Evolutionary conservation across 2,113 vertebrate species (phyloP).

Genomic region (Cololabis saira): DNA sequence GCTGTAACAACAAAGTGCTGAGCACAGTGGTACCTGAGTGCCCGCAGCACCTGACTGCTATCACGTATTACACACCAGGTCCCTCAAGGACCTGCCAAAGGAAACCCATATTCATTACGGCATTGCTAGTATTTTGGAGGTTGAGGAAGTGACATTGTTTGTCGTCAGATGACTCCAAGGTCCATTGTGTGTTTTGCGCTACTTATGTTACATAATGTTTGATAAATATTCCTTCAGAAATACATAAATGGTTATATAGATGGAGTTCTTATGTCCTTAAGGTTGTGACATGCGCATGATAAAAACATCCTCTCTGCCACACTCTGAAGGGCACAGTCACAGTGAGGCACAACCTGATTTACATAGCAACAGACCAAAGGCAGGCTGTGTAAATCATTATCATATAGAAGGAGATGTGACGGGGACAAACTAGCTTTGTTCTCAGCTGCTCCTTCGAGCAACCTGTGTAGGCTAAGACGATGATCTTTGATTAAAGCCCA

Average conservation of each 20-base stretch:
- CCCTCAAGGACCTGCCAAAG: constrained; percentile 58
- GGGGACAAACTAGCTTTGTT: constrained; percentile 63
- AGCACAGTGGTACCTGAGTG: constrained; percentile 61
- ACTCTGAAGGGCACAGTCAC: constrained; percentile 65
- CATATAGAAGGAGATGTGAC: constrained; percentile 61
- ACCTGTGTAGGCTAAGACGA: constrained; percentile 36
- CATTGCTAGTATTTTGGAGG: constrained; percentile 8
- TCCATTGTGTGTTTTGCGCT: background rate
- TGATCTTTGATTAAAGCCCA: constrained; percentile 61
- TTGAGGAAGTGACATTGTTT: background rate
- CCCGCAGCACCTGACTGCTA: constrained; percentile 58
- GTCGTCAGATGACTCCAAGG: background rate
- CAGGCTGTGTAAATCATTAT: constrained; percentile 58
- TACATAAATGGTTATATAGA: constrained; percentile 14
- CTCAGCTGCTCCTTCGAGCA: constrained; percentile 21
- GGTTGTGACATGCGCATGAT: constrained; percentile 37
- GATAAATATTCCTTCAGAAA: background rate
- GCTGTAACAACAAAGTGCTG: constrained; percentile 61
- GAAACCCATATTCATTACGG: constrained; percentile 69
- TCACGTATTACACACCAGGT: constrained; percentile 54
- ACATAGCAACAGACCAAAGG: constrained; percentile 58
- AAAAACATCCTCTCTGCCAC: constrained; percentile 47
- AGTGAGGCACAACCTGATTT: constrained; percentile 63
- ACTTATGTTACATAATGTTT: background rate
- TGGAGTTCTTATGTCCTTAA: constrained; percentile 13